Evolutionary conservation across 2,113 vertebrate genomes (phyloP).

Genomic region (Zingel zingel): DNA sequence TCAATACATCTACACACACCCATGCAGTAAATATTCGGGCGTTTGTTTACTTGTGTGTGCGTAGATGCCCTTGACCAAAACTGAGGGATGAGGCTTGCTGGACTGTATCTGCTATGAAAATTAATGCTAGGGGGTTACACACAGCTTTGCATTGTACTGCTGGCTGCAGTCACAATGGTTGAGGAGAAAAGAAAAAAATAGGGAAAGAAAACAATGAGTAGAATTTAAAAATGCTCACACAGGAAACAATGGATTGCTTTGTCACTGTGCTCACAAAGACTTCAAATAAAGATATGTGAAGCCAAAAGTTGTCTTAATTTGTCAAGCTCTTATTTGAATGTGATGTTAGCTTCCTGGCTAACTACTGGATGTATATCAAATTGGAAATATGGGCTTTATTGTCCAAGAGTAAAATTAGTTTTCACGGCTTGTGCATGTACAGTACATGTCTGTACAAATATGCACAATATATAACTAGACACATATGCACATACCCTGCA

Average conservation of each 20-base stretch:
- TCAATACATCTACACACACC: conserved; percentile 49
- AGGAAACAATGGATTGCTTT: neutral
- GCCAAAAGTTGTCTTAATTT: conserved; percentile 1
- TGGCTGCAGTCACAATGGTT: conserved; percentile 26
- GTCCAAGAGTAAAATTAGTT: neutral
- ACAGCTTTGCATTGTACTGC: conserved; percentile 43
- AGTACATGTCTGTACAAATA: neutral
- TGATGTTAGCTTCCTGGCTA: neutral
- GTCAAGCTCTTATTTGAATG: conserved; percentile 7
- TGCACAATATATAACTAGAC: neutral
- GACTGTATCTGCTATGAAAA: conserved; percentile 73
- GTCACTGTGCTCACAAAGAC: neutral
- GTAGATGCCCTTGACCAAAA: conserved; percentile 76
- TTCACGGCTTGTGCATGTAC: neutral
- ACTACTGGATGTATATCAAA: neutral
- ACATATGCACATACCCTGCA: neutral
- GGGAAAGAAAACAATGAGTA: no score
- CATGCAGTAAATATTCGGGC: conserved; percentile 39
- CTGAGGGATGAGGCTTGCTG: conserved; percentile 62
- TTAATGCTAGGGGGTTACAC: conserved; percentile 69
- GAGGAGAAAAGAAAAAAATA: conserved; percentile 1
- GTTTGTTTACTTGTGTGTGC: conserved; percentile 36
- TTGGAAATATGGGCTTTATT: neutral
- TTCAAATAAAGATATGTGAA: neutral
- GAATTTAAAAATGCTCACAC: conserved; percentile 14